Conservation (phyloP, 2,797 vertebrate genomes). For the Ibycter americanus region DNA sequence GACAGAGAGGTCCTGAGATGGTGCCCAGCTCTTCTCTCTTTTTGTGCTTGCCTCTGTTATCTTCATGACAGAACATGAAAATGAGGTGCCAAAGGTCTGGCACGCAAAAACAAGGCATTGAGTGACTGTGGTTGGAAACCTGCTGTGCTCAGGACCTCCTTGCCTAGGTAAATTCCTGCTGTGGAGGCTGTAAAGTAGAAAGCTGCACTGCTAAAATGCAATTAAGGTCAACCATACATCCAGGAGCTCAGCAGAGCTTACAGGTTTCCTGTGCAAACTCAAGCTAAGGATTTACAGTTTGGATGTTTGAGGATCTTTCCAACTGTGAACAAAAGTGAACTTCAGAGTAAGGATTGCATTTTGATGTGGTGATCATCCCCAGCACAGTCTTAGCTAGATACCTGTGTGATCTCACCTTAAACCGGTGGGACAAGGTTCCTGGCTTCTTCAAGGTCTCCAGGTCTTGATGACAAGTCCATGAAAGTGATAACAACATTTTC, state of each 20-base stretch:
- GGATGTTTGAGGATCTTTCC: not conserved
- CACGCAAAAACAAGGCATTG: not conserved
- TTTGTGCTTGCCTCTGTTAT: not conserved
- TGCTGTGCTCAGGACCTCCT: not conserved
- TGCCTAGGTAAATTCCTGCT: not conserved
- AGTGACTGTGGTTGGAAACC: fast-evolving
- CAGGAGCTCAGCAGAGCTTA: not conserved
- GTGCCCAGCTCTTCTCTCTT: not conserved
- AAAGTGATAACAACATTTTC: not conserved
- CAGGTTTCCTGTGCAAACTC: not conserved
- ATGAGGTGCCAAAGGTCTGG: not conserved
- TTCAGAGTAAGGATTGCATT: not conserved
- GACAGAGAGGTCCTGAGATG: not conserved
- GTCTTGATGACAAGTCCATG: not conserved
- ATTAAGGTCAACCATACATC: not conserved
- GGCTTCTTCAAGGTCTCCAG: not conserved
- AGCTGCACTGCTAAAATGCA: not conserved
- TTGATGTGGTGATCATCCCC: not conserved
- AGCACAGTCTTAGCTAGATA: not conserved
- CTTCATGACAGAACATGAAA: not conserved
- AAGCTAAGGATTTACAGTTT: not conserved
- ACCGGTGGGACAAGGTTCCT: not conserved
- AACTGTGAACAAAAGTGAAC: not conserved
- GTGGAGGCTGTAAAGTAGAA: not conserved
- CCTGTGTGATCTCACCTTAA: not conserved